A percentile compares a stretch with the other conserved stretches of the same genome.
These are phyloP conservation scores for Halictus rubicundus DNA, from an alignment of 1,140 invertebrate genomes.

Conservation along the genomic window DNA sequence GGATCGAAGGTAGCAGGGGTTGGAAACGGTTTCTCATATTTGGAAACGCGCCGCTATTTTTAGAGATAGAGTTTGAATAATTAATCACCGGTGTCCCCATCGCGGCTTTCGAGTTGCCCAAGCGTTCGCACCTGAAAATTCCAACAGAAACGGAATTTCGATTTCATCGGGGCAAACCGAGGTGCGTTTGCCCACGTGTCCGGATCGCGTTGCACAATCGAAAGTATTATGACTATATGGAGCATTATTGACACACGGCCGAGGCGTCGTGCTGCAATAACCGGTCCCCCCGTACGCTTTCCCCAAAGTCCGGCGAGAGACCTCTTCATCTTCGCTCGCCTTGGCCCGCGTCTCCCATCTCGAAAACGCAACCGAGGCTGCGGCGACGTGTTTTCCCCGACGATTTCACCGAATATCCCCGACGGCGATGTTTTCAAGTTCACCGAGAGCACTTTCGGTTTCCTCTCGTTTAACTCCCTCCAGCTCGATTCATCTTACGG, in stretches of 20 bases:
- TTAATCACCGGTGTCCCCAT: too few relatives aligned
- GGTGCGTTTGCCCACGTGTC: neutral
- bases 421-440: neutral
- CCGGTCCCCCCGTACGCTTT: neutral
- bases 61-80: neutral
- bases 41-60: neutral
- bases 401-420: constrained; percentile 17
- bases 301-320: neutral
- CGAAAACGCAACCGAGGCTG: neutral
- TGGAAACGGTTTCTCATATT: too few relatives aligned
- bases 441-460: neutral
- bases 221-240: constrained; percentile 12
- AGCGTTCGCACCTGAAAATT: neutral
- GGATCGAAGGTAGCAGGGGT: too few relatives aligned
- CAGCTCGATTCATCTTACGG: neutral
- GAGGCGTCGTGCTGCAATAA: neutral
- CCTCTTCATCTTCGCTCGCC: too few relatives aligned
- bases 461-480: too few relatives aligned
- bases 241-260: neutral
- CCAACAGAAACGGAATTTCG: neutral
- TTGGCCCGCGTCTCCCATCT: neutral
- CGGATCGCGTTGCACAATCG: neutral
- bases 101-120: neutral
- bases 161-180: neutral
- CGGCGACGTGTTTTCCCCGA: neutral